A percentile compares a stretch with the other conserved stretches of the same genome.
Evolutionary conservation across 2,888 invertebrate species (phyloP).

Genomic region (Horisme vitalbata): DNA sequence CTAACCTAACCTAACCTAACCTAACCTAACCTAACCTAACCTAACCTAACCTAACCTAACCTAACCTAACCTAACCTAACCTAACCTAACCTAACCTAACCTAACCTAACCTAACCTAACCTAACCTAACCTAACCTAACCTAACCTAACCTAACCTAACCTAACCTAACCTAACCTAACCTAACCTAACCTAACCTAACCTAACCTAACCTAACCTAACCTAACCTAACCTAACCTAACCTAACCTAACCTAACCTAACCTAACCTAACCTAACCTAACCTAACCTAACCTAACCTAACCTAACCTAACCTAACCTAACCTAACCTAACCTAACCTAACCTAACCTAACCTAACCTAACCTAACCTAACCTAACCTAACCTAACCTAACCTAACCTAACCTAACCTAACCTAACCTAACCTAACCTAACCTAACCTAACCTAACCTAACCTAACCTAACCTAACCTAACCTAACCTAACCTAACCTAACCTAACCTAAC

Average conservation of each 20-base stretch:
- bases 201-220: slow-evolving; percentile 11
- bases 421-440: slow-evolving; percentile 19
- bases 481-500: no score
- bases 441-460: no score
- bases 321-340: slow-evolving; percentile 21
- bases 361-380: slow-evolving; percentile 22
- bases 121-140: slow-evolving; percentile 22
- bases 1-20: slow-evolving; percentile 23
- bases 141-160: slow-evolving; percentile 22
- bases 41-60: slow-evolving; percentile 17
- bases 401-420: slow-evolving; percentile 20
- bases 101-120: slow-evolving; percentile 23
- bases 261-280: slow-evolving; percentile 21
- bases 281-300: slow-evolving; percentile 21
- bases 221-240: slow-evolving; percentile 11
- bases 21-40: slow-evolving; percentile 21
- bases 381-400: slow-evolving; percentile 22
- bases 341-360: slow-evolving; percentile 21
- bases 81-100: slow-evolving; percentile 23
- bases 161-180: slow-evolving; percentile 21
- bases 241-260: slow-evolving; percentile 13
- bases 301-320: slow-evolving; percentile 16
- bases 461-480: slow-evolving; percentile 21
- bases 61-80: slow-evolving; percentile 23
- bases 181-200: slow-evolving; percentile 22